Evolutionary conservation across 2,113 vertebrate species (phyloP), one percentile per base, ranked within the genome.

Genomic region (Carettochelys insculpta): DNA sequence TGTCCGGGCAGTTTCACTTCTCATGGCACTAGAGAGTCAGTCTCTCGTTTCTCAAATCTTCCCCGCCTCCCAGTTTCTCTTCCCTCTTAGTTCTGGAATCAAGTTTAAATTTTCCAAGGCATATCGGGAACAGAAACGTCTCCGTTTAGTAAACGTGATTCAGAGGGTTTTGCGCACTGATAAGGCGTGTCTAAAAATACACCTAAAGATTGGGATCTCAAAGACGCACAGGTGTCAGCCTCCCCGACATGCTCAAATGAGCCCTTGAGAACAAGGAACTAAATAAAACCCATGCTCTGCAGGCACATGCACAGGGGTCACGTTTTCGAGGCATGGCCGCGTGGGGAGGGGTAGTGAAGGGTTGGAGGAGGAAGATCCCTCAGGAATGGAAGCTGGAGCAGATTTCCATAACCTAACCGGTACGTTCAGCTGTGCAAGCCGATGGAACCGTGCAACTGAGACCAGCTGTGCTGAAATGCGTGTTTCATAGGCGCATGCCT

Each of bases 121-220:
- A 8, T n/a, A 0, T 3, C 5, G 56, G 89, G 85, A 78, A 48
- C 82, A 65, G 95, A 2, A 38, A 80, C 68, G n/a, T 85, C 78
- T 93, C 85, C 71, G 52, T 90, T 58, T 38, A 78, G 77, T 88
- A 73, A 47, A 50, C 48, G 0, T 73, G 89, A 93, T 90, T 93
- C 94, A 91, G 52, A n/a, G 78, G 79, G 6, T 88, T 73, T 2
- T 7, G 83, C 6, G 80, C 91, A 83, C 56, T 1, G 73, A 88
- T 88, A 85, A 81, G 73, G 45, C 51, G 75, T 11, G 6, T 7
- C 94, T 91, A 95, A 96, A 95, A 96, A 95, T 91, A 95, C 5
- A 4, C 41, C 0, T 14, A 6, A 13, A 61, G 92, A 86, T 51
- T 61, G 3, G 0, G 1, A 93, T 94, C 78, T 83, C 82, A 0